Conservation (phyloP, 2,113 vertebrate genomes). For the Myiozetetes cayanensis region DNA sequence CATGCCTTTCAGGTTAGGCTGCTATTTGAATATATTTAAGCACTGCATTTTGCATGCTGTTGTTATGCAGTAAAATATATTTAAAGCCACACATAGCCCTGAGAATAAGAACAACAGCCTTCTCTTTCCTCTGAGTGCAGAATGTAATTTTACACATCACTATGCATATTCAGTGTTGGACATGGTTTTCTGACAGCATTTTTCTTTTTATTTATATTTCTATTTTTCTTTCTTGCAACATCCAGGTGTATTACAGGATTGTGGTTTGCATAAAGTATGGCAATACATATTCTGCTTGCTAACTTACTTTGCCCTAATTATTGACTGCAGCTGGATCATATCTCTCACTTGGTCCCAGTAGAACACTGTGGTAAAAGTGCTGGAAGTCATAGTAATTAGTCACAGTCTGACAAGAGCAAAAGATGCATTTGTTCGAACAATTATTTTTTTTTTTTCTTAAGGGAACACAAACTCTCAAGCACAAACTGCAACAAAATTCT, state of each 20-base stretch:
- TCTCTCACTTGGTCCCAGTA: neutral
- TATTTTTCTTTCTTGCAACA: neutral
- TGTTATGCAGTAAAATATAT: neutral
- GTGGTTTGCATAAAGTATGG: neutral
- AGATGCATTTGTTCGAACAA: neutral
- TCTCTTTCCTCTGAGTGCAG: neutral
- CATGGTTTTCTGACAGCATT: neutral
- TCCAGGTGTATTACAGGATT: neutral
- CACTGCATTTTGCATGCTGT: neutral
- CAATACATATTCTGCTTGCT: neutral
- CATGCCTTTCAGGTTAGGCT: neutral
- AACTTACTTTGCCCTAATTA: conserved; percentile 2
- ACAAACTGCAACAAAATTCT: neutral
- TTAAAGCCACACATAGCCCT: neutral
- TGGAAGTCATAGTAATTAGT: conserved; percentile 38
- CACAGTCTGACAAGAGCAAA: neutral
- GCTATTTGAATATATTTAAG: neutral
- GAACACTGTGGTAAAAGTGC: neutral
- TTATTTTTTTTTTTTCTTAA: neutral
- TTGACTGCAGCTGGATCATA: neutral
- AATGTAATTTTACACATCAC: neutral
- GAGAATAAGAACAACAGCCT: neutral
- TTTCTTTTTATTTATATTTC: neutral
- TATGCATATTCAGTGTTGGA: neutral
- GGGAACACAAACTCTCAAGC: neutral